Percentiles rank a stretch among this genome's conserved stretches.
Conservation (phyloP, 1,140 invertebrate genomes). For the Ceratina japonica region DNA sequence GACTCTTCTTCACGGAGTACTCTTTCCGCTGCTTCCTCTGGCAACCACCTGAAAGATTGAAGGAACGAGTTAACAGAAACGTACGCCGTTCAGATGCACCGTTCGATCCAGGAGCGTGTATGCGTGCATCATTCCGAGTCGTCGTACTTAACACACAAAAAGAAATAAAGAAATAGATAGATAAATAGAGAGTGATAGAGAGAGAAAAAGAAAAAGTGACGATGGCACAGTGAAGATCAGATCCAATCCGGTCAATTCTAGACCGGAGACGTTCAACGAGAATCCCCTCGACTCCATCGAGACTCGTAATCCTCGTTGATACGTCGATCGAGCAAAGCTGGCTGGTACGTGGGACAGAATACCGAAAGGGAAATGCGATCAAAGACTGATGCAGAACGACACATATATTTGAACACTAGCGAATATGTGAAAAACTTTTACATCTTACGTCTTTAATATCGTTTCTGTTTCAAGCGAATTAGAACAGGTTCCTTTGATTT, state of each 20-base stretch:
- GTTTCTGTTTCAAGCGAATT: background rate
- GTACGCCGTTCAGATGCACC: background rate
- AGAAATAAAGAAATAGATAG: conserved; percentile 36
- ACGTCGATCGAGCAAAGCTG: conserved; percentile 23
- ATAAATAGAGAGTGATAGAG: background rate
- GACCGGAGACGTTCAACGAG: conserved; percentile 9
- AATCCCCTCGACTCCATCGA: background rate
- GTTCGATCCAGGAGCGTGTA: background rate
- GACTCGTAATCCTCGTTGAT: conserved; percentile 8
- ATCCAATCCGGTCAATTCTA: background rate
- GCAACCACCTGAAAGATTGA: conserved; percentile 58
- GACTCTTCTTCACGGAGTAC: conserved; percentile 58
- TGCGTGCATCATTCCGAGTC: conserved; percentile 60
- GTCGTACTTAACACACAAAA: conserved; percentile 80
- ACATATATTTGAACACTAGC: conserved; percentile 26
- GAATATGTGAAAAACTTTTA: conserved; percentile 13
- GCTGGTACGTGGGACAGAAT: conserved; percentile 1
- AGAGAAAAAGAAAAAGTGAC: background rate
- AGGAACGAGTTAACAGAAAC: conserved; percentile 36
- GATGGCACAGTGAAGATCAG: background rate
- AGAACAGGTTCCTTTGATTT: background rate
- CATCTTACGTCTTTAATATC: conserved; percentile 6
- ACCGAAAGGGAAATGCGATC: conserved; percentile 11
- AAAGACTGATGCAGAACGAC: conserved; percentile 27
- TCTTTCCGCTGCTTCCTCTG: conserved; percentile 51